Percentiles rank a stretch among this genome's conserved stretches.
Evolutionary conservation across 2,888 invertebrate species (phyloP).

Genomic region (Microctonus aethiopoides): DNA sequence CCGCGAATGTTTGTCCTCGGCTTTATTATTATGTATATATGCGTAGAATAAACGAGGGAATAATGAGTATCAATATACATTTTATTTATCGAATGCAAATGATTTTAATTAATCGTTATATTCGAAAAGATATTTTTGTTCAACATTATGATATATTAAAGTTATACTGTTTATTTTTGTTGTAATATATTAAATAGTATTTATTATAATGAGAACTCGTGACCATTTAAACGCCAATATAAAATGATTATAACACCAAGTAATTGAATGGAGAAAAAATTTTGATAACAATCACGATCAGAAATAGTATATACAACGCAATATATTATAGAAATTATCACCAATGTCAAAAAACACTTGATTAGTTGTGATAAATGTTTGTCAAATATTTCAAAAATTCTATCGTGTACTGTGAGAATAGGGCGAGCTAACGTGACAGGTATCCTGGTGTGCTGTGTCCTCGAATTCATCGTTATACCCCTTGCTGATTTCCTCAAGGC

Average conservation of each 20-base stretch:
- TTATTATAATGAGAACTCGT: constrained; percentile 36
- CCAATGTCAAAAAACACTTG: constrained; percentile 30
- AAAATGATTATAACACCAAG: constrained; percentile 56
- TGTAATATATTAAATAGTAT: neutral
- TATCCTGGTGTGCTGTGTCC: constrained; percentile 23
- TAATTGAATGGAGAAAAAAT: constrained; percentile 56
- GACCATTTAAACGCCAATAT: constrained; percentile 49
- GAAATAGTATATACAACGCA: constrained; percentile 44
- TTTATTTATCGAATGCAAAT: neutral
- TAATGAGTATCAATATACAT: neutral
- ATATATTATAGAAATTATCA: constrained; percentile 43
- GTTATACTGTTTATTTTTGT: neutral
- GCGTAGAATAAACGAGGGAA: neutral
- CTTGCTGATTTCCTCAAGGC: constrained; percentile 36
- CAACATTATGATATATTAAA: neutral
- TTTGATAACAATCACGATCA: constrained; percentile 49
- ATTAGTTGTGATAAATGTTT: constrained; percentile 16
- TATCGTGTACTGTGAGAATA: constrained; percentile 4
- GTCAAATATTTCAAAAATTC: constrained; percentile 1
- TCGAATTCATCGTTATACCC: constrained; percentile 21
- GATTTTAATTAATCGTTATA: neutral
- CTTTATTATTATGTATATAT: neutral
- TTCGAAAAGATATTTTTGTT: neutral
- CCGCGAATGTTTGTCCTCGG: constrained; percentile 31
- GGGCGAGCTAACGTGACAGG: constrained; percentile 20